Evolutionary conservation across 2,113 vertebrate species (phyloP), one percentile per base, ranked within the genome.

Genomic region (Sander vitreus): DNA sequence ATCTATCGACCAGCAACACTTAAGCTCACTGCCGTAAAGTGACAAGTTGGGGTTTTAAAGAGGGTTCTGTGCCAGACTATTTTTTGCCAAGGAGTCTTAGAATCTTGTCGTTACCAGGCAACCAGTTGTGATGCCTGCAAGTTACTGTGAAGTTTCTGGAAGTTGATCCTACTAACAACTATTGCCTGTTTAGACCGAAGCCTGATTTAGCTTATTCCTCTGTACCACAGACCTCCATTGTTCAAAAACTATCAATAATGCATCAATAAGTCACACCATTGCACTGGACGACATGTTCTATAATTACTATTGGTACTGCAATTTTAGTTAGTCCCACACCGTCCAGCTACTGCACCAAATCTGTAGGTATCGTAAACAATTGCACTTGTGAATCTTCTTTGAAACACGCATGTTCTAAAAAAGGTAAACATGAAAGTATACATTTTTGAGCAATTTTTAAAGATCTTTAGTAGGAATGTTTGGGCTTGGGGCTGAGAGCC

Each of bases 211-310:
- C 36, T 47, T 33, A 5, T 23, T 70, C 16, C 21, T 39, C 21
- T 48, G 21, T 54, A 30, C 23, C 39, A 76, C 5, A 65, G 73
- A 75, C 16, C 48, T 55, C 60, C 47, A 51, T 39, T 15, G 13
- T 71, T 55, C 68, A 64, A 53, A 73, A 73, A 50, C 51, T 36
- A 47, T 64, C 39, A 60, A 43, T 33, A 80, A 39, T 33, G 43
- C 54, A 30, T 60, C 30, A 53, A 15, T 68, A 50, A 76, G 21
- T 82, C 73, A 76, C 64, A 69, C 39, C 59, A 45, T 48, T 45
- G 36, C 21, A 36, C 57, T 48, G 65, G 66, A 71, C n/a, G 1
- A 6, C 59, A 67, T 60, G 68, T 72, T 59, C 74, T 19, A 33
- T 60, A 19, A 78, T 66, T 58, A 73, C 18, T 60, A 77, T 33